phyloP scores from a whole-genome alignment of 2,113 vertebrate species.

The Odobenus rosmarus region DNA sequence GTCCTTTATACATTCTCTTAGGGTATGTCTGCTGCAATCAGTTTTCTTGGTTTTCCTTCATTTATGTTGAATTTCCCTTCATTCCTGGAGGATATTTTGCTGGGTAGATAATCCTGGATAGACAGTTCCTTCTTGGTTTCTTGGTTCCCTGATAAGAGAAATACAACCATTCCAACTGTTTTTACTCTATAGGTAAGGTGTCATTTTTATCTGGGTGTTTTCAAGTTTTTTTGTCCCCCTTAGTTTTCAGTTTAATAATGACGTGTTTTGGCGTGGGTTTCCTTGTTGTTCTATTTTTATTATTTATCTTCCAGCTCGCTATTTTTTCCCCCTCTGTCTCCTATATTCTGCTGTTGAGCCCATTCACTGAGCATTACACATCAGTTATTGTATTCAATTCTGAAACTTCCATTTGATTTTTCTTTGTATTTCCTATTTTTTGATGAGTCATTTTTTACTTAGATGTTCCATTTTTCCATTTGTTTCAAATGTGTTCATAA shows the following conservation, averaged over 20 bases:
- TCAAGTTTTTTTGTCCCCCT: background rate
- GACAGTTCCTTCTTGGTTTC: background rate
- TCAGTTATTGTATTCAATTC: background rate
- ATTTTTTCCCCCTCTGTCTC: background rate
- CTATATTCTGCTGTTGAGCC: background rate
- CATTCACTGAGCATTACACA: background rate
- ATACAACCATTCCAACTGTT: background rate
- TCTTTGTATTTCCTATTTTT: background rate
- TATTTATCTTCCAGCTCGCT: background rate
- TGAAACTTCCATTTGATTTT: background rate
- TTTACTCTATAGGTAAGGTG: background rate
- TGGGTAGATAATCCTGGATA: background rate
- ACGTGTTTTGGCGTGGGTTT: background rate
- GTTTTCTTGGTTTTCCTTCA: background rate
- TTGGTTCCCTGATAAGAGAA: background rate
- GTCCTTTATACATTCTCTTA: background rate
- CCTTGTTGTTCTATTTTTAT: background rate
- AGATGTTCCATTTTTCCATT: background rate
- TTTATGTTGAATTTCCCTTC: background rate
- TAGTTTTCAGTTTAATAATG: background rate
- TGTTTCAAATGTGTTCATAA: background rate
- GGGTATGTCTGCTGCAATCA: background rate
- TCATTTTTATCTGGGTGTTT: background rate
- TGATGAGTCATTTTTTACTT: background rate
- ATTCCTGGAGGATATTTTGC: background rate